Evolutionary conservation across 2,113 vertebrate species (phyloP).

Genomic region (Beaufortia kweichowensis): DNA sequence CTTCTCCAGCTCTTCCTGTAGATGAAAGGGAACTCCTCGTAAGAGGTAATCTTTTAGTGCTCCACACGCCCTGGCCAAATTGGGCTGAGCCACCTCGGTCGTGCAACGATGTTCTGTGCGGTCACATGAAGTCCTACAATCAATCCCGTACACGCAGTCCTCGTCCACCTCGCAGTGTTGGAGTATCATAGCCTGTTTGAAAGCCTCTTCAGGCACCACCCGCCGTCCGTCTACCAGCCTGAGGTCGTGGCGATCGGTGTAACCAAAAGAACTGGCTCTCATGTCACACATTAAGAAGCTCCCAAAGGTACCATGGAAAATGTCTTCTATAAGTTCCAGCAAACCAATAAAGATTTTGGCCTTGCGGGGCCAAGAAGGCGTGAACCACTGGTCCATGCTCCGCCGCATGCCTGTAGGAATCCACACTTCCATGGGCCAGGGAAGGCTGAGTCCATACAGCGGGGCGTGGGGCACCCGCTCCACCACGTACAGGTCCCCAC

Average conservation of each 20-base stretch:
- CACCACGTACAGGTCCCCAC: constrained; percentile 92
- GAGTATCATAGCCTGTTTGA: constrained; percentile 85
- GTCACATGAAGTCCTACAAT: constrained; percentile 90
- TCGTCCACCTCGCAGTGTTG: constrained; percentile 83
- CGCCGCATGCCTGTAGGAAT: constrained; percentile 86
- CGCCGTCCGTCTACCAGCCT: constrained; percentile 89
- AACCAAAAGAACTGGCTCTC: constrained; percentile 85
- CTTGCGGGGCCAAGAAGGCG: constrained; percentile 93
- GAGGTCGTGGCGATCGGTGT: constrained; percentile 92
- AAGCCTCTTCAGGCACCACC: constrained; percentile 87
- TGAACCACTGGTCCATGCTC: constrained; percentile 94
- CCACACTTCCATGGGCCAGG: constrained; percentile 88
- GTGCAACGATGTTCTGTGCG: constrained; percentile 87
- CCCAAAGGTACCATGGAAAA: constrained; percentile 94
- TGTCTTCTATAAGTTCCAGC: constrained; percentile 94
- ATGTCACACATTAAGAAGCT: constrained; percentile 97
- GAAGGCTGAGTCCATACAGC: constrained; percentile 89
- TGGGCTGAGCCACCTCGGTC: constrained; percentile 87
- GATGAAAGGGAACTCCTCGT: constrained; percentile 84
- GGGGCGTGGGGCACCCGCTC: constrained; percentile 91
- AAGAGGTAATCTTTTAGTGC: constrained; percentile 92
- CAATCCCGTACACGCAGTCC: constrained; percentile 88
- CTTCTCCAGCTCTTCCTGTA: constrained; percentile 91
- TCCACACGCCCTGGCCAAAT: constrained; percentile 91
- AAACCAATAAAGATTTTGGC: constrained; percentile 97